These are phyloP conservation scores for Crocallis elinguaria DNA, from an alignment of 2,888 invertebrate species.

Conservation along the genomic window DNA sequence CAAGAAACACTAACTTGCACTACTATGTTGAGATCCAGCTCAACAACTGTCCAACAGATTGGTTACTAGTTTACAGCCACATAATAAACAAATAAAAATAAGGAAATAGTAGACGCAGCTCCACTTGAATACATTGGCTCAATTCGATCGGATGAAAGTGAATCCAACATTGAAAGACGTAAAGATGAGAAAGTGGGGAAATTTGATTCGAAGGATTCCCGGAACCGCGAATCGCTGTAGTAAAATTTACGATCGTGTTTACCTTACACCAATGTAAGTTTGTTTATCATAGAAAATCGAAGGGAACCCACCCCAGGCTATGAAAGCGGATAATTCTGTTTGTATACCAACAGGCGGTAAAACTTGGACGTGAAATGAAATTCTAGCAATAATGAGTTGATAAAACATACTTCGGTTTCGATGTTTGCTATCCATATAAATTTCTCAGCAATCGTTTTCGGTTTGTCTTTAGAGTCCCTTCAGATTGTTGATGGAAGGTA, in stretches of 20 bases:
- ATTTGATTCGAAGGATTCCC: slow-evolving; percentile 69
- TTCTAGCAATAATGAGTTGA: slow-evolving; percentile 63
- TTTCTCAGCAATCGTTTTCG: slow-evolving; percentile 37
- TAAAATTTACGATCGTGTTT: slow-evolving; percentile 79
- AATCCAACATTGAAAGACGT: slow-evolving; percentile 36
- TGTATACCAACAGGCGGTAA: slow-evolving; percentile 60
- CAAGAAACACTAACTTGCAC: too few species aligned
- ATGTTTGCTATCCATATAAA: slow-evolving; percentile 47
- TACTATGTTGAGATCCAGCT: too few species aligned
- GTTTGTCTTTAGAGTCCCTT: slow-evolving; percentile 36
- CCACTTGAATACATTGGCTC: slow-evolving; percentile 13
- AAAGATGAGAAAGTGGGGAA: slow-evolving; percentile 42
- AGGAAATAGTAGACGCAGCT: slow-evolving; percentile 9
- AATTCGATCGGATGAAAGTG: slow-evolving; percentile 31
- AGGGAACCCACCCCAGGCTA: slow-evolving; percentile 65
- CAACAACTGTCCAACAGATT: background rate
- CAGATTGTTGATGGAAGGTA: slow-evolving; percentile 37
- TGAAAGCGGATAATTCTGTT: slow-evolving; percentile 72
- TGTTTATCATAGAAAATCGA: slow-evolving; percentile 74
- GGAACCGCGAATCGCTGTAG: slow-evolving; percentile 59
- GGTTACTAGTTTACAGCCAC: slow-evolving; percentile 11
- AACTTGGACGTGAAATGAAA: slow-evolving; percentile 64
- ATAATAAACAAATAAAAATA: slow-evolving; percentile 24
- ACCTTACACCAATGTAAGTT: slow-evolving; percentile 71
- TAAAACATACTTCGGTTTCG: slow-evolving; percentile 46